Percentiles rank a stretch among this genome's conserved stretches.
Evolutionary conservation across 2,888 invertebrate genomes (phyloP).

Genomic region (Athalia rosae): DNA sequence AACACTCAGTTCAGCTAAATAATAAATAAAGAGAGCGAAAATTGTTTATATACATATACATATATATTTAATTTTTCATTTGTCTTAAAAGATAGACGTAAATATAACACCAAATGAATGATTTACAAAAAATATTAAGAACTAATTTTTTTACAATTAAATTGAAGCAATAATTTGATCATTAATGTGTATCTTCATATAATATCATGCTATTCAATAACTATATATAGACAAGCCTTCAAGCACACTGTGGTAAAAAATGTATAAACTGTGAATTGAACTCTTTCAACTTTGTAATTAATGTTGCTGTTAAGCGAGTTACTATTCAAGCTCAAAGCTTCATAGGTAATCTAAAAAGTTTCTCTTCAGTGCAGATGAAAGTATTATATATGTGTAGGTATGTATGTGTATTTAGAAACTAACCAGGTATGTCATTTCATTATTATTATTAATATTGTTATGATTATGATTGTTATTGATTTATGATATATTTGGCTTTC

Average conservation of each 20-base stretch:
- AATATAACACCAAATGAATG: slow-evolving; percentile 9
- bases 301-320: slow-evolving; percentile 47
- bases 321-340: slow-evolving; percentile 38
- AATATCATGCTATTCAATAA: slow-evolving; percentile 51
- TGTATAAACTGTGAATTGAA: slow-evolving; percentile 47
- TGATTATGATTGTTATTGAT: not conserved
- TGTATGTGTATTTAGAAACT: not conserved
- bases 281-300: slow-evolving; percentile 49
- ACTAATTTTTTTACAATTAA: slow-evolving; percentile 14
- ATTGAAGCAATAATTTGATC: slow-evolving; percentile 31
- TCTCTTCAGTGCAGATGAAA: slow-evolving; percentile 17
- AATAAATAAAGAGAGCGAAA: slow-evolving; percentile 31
- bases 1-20: slow-evolving; percentile 34
- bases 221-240: slow-evolving; percentile 55
- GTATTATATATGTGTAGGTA: not conserved
- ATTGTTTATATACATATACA: not conserved
- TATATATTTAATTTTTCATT: not conserved
- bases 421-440: not conserved
- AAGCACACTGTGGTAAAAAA: slow-evolving; percentile 57
- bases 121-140: slow-evolving; percentile 26
- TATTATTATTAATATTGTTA: not conserved
- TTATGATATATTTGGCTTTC: slow-evolving; percentile 3
- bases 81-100: slow-evolving; percentile 22
- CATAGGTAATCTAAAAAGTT: slow-evolving; percentile 18
- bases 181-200: slow-evolving; percentile 45